Base-by-base conservation (phyloP, 2,888 invertebrate species). In the Pinctada fucata region DNA sequence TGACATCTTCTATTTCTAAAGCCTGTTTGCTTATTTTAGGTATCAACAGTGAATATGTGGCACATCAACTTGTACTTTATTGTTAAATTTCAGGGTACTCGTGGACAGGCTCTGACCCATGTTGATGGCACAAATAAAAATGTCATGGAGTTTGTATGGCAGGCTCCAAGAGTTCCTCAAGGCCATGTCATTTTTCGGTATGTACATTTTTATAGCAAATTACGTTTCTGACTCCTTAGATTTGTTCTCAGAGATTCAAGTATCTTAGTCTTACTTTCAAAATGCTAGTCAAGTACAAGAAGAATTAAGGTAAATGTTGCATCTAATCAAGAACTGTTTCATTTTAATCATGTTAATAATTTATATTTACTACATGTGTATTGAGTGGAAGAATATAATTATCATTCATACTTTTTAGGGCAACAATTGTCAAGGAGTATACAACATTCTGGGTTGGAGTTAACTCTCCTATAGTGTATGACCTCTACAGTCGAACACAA, bases 151-250 rank as follows among this genome's bases (percentile, higher is more conserved):
- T 67, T 89, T 79, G 85, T 85, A 45, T 89, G 89, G 89, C 88
- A 86, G 49, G 88, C 89, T 3, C 89, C 89, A 6, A 78, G 79
- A 31, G 78, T 79, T 47, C 80, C 88, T 2, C 84, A 85, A 10
- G 89, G 89, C 8, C 88, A 89, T 80, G 84, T 89, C 8, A 81
- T 88, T 8, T 85, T 89, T 67, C 83, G 84, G 89, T 89, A 67
- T 31, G 16, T 67, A 31, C 10, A 31, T 67, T n/a, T 67, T 67
- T 31, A 31, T 31, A 31, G 31, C 31, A 31, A 31, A 31, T 31
- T 31, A 31, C 31, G 31, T 31, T 31, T 31, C 31, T 31, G 31
- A 31, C 31, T 31, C 31, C 31, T 31, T 31, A 31, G 31, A 31
- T 31, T 31, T 31, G 31, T 31, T 31, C 31, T 31, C 31, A 31